Evolutionary conservation across 2,797 vertebrate species (phyloP), one percentile per base, ranked within the genome.

Genomic region (Amblyopsis hoosieri): DNA sequence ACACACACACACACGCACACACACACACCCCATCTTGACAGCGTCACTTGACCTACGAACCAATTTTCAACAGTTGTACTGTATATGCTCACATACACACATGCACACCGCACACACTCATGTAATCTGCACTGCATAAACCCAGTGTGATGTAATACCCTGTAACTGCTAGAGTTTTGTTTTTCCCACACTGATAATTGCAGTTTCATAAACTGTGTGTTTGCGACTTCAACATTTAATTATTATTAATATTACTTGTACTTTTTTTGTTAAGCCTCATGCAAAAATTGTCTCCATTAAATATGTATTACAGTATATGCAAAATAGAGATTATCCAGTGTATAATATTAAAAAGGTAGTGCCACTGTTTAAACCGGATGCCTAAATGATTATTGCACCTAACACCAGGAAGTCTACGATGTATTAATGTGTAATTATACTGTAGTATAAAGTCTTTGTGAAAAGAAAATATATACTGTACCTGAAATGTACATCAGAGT

Each of bases 71-170:
- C 23, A 23, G 3, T 23, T 23, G 23, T 23, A 23, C 23, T 23
- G 23, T 23, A 23, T 23, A 23, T 23, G 23, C 23, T 23, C 62
- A 69, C 63, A 61, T n/a, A 71, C 19, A 23, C 48, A 54, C 45
- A 3, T 45, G 61, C 72, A 62, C 54, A 69, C 13, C 8, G 31
- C 31, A 58, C 55, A 52, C 58, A 55, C 12, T 46, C 62, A 68
- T 63, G 61, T 19, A 70, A 14, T 23, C 29, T 51, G 29, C 1
- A 49, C 61, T 71, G 60, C 54, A 15, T 74, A 61, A 45, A 68
- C 60, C 13, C 6, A 66, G 65, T 60, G 84, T 91, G 86, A 92
- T 87, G 90, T 87, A 90, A 92, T 68, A 66, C 79, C 54, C 64
- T 79, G 90, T 79, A 91, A 93, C 73, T 56, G 61, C 70, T 78